Base-by-base conservation (phyloP, 2,797 vertebrate species). In the Danio albolineatus region DNA sequence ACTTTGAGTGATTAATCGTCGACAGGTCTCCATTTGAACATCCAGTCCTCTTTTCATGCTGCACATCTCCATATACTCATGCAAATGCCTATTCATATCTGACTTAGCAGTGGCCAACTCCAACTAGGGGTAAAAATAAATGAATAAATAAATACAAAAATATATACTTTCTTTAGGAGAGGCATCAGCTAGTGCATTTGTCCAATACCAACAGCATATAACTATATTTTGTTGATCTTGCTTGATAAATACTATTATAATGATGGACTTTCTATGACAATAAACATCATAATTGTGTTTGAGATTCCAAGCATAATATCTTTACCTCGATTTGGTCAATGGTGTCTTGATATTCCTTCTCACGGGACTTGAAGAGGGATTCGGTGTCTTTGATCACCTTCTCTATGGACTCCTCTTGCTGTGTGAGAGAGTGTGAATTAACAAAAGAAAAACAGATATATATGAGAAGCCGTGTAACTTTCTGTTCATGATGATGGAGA, bases 331-430 rank as follows among this genome's bases (percentile, higher is more conserved):
- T 98, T 90, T 97, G 96, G 90, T 93, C 94, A 13, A 98, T 98
- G 85, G 96, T 98, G 79, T 97, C 96, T 90, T 98, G 96, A 81
- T 98, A 98, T 16, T 98, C 96, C 83, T 95, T 96, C 91, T 98
- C 96, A 61, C 96, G 94, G 85, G 93, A 94, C 84, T 96, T 96
- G 90, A 98, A 97, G 82, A 97, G 89, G 0, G 89, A 96, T 86
- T 97, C 96, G 0, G 96, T 98, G 85, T 97, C 96, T 77, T 95
- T 96, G 64, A 97, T 97, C 88, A 97, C 96, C 78, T 97, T 94
- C 88, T 98, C 96, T 73, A 98, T 92, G 82, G 94, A 95, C 85
- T 96, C 95, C 0, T 96, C 95, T 43, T 79, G 80, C 85, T 93
- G 91, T 75, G 10, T 51, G 56, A 59, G 16, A 44, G 8, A 36